phyloP scores from a whole-genome alignment of 2,797 vertebrate genomes.

The Acridotheres tristis region DNA sequence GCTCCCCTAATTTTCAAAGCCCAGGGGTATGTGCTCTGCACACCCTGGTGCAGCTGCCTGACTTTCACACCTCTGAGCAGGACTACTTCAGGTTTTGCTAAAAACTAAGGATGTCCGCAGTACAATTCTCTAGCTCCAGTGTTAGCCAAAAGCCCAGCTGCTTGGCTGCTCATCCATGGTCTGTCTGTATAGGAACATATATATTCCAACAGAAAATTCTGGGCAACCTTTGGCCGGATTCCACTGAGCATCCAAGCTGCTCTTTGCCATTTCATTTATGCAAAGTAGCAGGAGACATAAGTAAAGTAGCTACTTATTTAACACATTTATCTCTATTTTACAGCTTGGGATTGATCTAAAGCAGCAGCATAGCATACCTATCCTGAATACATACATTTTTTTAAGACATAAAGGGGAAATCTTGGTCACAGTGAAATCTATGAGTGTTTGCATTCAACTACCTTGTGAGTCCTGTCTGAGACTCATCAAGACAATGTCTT shows the following conservation, averaged over 20 bases:
- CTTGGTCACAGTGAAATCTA: background rate
- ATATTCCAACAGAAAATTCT: background rate
- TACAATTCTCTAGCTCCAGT: background rate
- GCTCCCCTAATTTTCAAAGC: background rate
- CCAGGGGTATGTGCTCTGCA: background rate
- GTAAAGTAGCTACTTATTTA: background rate
- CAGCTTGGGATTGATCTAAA: background rate
- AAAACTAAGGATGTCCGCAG: background rate
- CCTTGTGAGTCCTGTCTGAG: background rate
- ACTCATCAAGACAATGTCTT: background rate
- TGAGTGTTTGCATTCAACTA: background rate
- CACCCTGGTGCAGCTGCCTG: background rate
- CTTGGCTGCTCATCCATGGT: background rate
- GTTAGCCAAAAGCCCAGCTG: background rate
- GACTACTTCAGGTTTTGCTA: background rate
- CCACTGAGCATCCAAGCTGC: accelerated
- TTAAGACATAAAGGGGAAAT: background rate
- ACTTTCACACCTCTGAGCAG: background rate
- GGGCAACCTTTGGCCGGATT: background rate
- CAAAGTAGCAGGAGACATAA: background rate
- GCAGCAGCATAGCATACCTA: background rate
- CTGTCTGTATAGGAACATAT: background rate
- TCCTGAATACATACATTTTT: background rate
- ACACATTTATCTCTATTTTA: background rate
- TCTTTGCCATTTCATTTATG: background rate